Base-by-base conservation (phyloP, 23 tunicate species). In the Clavelina lepadiformis region DNA sequence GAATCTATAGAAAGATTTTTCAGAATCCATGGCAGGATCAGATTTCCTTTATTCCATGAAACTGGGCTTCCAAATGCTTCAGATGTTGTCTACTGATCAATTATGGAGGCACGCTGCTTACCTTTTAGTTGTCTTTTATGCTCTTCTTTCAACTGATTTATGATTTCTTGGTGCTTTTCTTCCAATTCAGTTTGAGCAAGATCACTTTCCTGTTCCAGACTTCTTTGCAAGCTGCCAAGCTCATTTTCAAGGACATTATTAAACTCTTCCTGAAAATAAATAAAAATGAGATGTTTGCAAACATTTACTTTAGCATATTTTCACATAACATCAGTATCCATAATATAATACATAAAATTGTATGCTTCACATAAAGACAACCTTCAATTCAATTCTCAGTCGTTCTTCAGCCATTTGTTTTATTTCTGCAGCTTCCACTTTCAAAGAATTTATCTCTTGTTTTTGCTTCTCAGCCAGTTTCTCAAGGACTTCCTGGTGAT, bases 351-450 rank as follows among this genome's bases (percentile, higher is more conserved):
- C n/a, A n/a, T n/a, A n/a, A n/a, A n/a, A n/a, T n/a, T n/a, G n/a
- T n/a, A n/a, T n/a, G n/a, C n/a, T n/a, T n/a, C n/a, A n/a, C n/a
- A n/a, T n/a, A n/a, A n/a, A n/a, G n/a, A n/a, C n/a, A n/a, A 87
- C 96, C 37, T 79, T 69, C 1, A 87, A 28, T 79, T 87, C 82
- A 13, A 83, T 77, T 23, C 77, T 46, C 11, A 87, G 33, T 38
- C 68, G 53, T 18, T 87, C 78, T 59, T 73, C 96, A 21, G 67
- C 73, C 2, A 87, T 4, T 3, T 56, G 33, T 51, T 68, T 67
- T 0, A 63, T 54, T 61, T 87, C 96, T 45, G 68, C 47, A 1
- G 57, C 71, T 59, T 87, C 86, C 44, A 22, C 50, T 41, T 52
- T 67, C 76, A 79, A 2, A 7, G 73, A 21, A 32, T 79, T 71